A percentile compares a stretch with the other conserved stretches of the same genome.
Conservation (phyloP, 2,888 invertebrate species). For the Adineta ricciae region DNA sequence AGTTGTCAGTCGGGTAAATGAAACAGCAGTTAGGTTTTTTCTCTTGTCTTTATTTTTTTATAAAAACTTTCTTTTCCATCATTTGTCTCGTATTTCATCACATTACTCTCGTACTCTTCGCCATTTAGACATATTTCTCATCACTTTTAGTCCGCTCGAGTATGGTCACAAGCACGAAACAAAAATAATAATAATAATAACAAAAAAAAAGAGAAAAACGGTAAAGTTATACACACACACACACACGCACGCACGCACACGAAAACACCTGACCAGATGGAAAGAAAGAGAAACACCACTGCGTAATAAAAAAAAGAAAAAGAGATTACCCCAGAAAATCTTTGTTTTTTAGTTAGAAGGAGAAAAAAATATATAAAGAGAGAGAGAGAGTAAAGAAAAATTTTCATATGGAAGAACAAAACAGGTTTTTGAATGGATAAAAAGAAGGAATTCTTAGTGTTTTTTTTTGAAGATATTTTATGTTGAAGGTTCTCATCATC, state of each 20-base stretch:
- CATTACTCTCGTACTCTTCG: slow-evolving; percentile 3
- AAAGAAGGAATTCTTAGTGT: background rate
- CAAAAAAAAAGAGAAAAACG: background rate
- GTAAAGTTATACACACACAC: background rate
- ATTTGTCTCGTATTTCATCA: background rate
- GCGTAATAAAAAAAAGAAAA: background rate
- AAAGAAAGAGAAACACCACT: background rate
- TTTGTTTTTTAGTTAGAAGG: background rate
- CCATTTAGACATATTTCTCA: background rate
- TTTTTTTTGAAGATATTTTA: background rate
- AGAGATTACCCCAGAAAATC: background rate
- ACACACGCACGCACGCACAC: background rate
- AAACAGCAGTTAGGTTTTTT: background rate
- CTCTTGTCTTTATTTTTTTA: background rate
- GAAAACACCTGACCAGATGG: slow-evolving; percentile 1
- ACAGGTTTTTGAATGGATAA: background rate
- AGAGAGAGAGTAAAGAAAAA: background rate
- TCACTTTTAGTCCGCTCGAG: background rate
- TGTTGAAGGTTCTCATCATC: background rate
- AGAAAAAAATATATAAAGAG: background rate
- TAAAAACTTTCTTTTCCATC: slow-evolving; percentile 3
- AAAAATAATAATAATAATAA: slow-evolving; percentile 2
- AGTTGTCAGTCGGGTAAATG: slow-evolving; percentile 44
- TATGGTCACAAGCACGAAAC: slow-evolving; percentile 9
- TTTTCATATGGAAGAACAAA: slow-evolving; percentile 11